A percentile compares a stretch with the other conserved stretches of the same genome.
phyloP scores from a whole-genome alignment of 2,113 vertebrate genomes.

The Phyllostomus hastatus region DNA sequence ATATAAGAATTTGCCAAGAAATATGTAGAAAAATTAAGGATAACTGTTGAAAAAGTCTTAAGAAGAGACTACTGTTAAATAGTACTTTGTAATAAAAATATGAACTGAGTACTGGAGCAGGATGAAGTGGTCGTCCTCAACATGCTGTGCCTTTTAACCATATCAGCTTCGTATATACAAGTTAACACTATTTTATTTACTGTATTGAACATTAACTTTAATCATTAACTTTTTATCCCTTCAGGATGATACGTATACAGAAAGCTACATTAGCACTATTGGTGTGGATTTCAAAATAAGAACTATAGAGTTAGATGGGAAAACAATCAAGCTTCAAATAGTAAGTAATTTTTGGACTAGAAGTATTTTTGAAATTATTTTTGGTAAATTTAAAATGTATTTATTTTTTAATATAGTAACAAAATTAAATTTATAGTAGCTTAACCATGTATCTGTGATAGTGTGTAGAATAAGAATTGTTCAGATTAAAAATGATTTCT shows the following conservation, averaged over 20 bases:
- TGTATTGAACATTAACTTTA: background rate
- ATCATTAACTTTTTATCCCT: conserved; percentile 43
- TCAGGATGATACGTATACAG: conserved; percentile 98
- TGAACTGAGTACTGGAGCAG: background rate
- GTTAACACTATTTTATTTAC: background rate
- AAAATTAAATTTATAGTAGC: background rate
- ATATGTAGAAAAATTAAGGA: background rate
- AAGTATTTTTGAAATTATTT: conserved; percentile 7
- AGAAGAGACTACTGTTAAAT: background rate
- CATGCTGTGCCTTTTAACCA: background rate
- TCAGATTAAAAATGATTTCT: conserved; percentile 16
- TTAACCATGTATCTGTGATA: background rate
- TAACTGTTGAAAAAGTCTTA: background rate
- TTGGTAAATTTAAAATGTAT: conserved; percentile 36
- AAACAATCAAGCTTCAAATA: conserved; percentile 99
- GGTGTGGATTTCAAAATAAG: conserved; percentile 99
- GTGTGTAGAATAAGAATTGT: background rate
- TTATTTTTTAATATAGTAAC: background rate
- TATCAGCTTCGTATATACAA: background rate
- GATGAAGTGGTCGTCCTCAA: background rate
- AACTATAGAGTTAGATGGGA: conserved; percentile 98
- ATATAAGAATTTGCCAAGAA: conserved; percentile 13
- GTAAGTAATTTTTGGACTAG: conserved; percentile 85
- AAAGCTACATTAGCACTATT: conserved; percentile 99
- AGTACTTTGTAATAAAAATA: background rate